These are phyloP conservation scores for Meiosimyza decipiens DNA, from an alignment of 2,888 invertebrate species.

Conservation along the genomic window DNA sequence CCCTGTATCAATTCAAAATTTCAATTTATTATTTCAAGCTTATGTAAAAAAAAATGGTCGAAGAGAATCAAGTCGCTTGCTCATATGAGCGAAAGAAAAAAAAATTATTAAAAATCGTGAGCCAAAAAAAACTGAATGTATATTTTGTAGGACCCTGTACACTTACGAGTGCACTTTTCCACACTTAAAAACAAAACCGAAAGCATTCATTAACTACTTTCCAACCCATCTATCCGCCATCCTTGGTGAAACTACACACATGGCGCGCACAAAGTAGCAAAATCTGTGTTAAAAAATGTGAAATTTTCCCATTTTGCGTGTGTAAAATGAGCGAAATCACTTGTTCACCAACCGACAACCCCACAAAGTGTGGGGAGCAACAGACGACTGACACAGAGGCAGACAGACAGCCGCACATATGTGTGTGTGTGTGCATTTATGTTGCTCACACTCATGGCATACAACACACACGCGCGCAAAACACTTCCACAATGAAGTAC, in stretches of 20 bases:
- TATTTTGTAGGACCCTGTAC: no score
- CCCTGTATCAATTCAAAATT: background rate
- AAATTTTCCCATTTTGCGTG: slow-evolving; percentile 43
- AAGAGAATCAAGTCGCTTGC: no score
- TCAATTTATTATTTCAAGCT: background rate
- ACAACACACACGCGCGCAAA: background rate
- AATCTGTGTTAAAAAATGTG: slow-evolving; percentile 38
- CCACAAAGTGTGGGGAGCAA: slow-evolving; percentile 10
- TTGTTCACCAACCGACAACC: slow-evolving; percentile 24
- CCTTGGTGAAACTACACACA: slow-evolving; percentile 1
- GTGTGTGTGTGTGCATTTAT: background rate
- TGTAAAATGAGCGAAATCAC: slow-evolving; percentile 47
- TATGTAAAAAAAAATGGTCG: background rate
- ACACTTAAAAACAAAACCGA: no score
- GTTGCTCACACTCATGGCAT: background rate
- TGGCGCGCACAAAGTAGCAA: slow-evolving; percentile 20
- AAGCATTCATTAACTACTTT: no score
- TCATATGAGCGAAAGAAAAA: no score
- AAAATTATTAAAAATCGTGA: no score
- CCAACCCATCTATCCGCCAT: background rate
- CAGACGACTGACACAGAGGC: slow-evolving; percentile 16
- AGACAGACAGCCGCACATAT: slow-evolving; percentile 24
- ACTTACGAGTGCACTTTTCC: no score
- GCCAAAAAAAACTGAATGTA: no score
- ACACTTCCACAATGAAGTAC: background rate